Conservation (phyloP, 2,888 invertebrate species). For the Acleris sparsana region DNA sequence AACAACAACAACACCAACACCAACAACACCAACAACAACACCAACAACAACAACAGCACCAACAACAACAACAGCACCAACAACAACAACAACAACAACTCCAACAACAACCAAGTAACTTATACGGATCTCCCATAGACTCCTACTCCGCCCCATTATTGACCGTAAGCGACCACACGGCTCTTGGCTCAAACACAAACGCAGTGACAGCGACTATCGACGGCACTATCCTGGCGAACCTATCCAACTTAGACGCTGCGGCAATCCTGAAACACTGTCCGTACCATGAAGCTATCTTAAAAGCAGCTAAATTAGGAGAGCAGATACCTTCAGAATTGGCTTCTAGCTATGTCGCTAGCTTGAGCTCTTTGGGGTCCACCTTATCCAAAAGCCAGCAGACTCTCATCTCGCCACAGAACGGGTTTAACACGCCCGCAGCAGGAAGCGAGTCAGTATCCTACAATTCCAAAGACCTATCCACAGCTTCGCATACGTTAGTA, state of each 20-base stretch:
- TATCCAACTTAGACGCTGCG: conserved; percentile 71
- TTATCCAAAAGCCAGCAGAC: conserved; percentile 72
- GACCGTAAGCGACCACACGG: conserved; percentile 78
- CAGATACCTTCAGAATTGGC: conserved; percentile 76
- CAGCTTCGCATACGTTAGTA: conserved; percentile 65
- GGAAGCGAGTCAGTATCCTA: conserved; percentile 60
- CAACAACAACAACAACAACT: conserved; percentile 28
- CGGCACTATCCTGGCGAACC: conserved; percentile 66
- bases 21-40: neutral
- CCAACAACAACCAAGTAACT: conserved; percentile 54
- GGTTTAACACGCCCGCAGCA: conserved; percentile 54
- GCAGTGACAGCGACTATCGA: conserved; percentile 70
- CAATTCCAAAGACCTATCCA: conserved; percentile 60
- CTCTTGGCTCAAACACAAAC: conserved; percentile 70
- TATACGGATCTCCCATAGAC: conserved; percentile 75
- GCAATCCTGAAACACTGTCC: conserved; percentile 80
- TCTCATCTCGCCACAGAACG: conserved; percentile 54
- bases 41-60: neutral
- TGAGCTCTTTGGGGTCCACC: conserved; percentile 78
- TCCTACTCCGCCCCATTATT: conserved; percentile 80
- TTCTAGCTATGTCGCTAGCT: conserved; percentile 79
- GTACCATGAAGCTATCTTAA: conserved; percentile 78
- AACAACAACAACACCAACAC: neutral
- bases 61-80: neutral
- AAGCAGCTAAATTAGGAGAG: conserved; percentile 70